phyloP scores from a whole-genome alignment of 2,113 vertebrate genomes.

The Solenodon paradoxus region DNA sequence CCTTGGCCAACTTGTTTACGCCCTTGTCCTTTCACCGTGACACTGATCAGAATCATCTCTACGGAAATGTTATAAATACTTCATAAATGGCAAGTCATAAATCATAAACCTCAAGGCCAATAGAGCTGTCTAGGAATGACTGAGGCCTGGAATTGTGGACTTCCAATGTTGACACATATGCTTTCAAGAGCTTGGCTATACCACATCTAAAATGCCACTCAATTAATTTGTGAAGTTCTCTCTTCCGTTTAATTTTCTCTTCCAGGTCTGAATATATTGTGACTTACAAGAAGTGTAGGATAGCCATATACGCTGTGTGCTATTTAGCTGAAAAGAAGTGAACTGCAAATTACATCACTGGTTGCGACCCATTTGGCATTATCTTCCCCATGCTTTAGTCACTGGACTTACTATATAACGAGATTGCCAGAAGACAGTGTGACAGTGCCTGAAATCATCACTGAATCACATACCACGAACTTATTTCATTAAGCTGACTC shows the following conservation, averaged over 20 bases:
- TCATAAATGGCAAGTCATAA: conserved; percentile 36
- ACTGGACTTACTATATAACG: conserved; percentile 18
- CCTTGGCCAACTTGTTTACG: conserved; percentile 39
- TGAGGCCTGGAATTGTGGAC: conserved; percentile 21
- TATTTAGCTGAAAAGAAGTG: conserved; percentile 49
- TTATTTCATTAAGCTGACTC: conserved; percentile 32
- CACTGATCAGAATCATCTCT: conserved; percentile 47
- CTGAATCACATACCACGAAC: neutral
- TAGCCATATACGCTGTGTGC: conserved; percentile 36
- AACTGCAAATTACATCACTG: conserved; percentile 51
- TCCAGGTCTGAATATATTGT: neutral
- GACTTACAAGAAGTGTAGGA: conserved; percentile 21
- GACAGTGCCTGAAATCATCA: conserved; percentile 14
- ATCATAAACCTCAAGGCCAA: conserved; percentile 44
- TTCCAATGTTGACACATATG: neutral
- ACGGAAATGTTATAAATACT: conserved; percentile 32
- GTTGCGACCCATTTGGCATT: conserved; percentile 42
- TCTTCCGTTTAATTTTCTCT: conserved; percentile 59
- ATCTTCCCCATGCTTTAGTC: conserved; percentile 43
- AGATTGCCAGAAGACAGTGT: conserved; percentile 45
- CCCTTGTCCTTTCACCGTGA: neutral
- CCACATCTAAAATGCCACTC: conserved; percentile 13
- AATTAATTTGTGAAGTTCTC: conserved; percentile 60
- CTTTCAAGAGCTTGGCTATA: conserved; percentile 50
- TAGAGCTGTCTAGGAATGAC: conserved; percentile 12